Base-by-base conservation (phyloP, 2,797 vertebrate species). In the Tenualosa ilisha region DNA sequence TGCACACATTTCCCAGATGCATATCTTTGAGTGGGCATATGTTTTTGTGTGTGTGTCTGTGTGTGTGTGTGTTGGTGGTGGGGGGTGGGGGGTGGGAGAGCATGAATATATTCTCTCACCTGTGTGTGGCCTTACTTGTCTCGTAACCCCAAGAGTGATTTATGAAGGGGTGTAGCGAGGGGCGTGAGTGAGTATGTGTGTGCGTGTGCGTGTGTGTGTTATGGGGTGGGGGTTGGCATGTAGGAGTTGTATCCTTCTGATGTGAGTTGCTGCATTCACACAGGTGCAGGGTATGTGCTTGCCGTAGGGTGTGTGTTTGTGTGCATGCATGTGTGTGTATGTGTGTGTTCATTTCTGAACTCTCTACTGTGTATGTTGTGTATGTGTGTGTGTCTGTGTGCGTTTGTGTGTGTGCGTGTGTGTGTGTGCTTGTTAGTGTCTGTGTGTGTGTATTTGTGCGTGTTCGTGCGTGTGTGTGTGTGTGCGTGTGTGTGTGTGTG, bases 51-150 rank as follows among this genome's bases (percentile, higher is more conserved):
- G 56, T 59, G 56, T 59, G 20, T 61, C 20, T 61, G 20, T 61
- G 56, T n/a, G 22, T 61, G 5, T n/a, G 59, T 61, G 59, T 61
- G 59, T 61, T 1, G 5, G 6, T 20, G 59, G n/a, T n/a, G n/a
- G n/a, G n/a, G n/a, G n/a, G n/a, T n/a, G n/a, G n/a, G n/a, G n/a
- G n/a, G n/a, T 72, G 26, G 15, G 26, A 37, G 31, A 2, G 13
- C 12, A 5, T 72, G 24, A 3, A 12, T 72, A 13, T 43, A 75
- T 15, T 7, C 15, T 40, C 68, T 22, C 72, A 79, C 72, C 72
- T 79, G 72, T 46, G 65, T 72, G 72, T 43, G 72, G 72, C 72
- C 72, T 43, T 46, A 15, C 72, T 22, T 79, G 72, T 72, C 68
- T 75, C 13, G 13, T 75, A 75, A 79, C 72, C 17, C 17, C 8